Conservation (phyloP, 2,888 invertebrate species). For the Petrolisthes cinctipes region DNA sequence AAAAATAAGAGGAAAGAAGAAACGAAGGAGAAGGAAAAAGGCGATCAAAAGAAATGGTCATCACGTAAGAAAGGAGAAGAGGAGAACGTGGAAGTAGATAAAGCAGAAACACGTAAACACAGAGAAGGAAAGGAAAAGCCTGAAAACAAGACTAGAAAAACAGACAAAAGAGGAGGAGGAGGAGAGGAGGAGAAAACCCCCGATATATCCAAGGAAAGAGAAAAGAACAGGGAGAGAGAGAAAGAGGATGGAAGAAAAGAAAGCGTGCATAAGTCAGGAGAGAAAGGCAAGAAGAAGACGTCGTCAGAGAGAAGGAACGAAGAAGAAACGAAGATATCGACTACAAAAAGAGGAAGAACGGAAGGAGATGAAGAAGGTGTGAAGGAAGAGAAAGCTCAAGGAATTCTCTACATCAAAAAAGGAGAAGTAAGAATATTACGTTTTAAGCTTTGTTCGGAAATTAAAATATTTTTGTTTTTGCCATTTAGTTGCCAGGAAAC, state of each 20-base stretch:
- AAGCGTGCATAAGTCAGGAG: not conserved
- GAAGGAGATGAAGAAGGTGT: not conserved
- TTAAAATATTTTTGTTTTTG: not conserved
- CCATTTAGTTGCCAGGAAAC: not conserved
- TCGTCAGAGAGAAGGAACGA: not conserved
- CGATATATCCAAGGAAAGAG: not conserved
- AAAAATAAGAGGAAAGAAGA: not conserved
- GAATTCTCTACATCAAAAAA: conserved; percentile 15
- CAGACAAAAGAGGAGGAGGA: conserved; percentile 17
- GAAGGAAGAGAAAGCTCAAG: conserved; percentile 9
- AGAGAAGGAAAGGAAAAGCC: not conserved
- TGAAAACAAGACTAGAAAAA: conserved; percentile 13
- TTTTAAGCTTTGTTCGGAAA: not conserved
- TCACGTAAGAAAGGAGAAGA: not conserved
- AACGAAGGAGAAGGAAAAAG: not conserved
- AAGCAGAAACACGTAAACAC: not conserved
- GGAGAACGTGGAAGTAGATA: not conserved
- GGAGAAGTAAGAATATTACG: not conserved
- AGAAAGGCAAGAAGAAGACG: not conserved
- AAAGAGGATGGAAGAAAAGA: not conserved
- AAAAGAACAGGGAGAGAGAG: not conserved
- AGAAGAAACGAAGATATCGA: not conserved
- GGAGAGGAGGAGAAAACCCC: not conserved
- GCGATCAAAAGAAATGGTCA: not conserved
- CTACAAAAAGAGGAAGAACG: not conserved